phyloP scores from a whole-genome alignment of 2,797 vertebrate species.

The Eurystomus glaucurus region DNA sequence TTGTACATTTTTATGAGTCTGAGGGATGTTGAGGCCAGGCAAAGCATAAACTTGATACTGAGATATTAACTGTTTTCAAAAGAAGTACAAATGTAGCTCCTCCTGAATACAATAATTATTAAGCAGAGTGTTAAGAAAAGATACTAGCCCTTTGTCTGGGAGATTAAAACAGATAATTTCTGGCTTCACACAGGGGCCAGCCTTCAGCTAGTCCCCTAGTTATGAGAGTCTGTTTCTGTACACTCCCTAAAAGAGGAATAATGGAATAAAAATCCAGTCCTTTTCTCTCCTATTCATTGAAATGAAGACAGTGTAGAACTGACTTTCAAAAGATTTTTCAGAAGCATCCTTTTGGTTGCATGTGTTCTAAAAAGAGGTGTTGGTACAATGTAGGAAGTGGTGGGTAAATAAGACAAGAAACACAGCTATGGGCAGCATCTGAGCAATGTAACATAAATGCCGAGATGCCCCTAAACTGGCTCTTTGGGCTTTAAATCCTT shows the following conservation, averaged over 20 bases:
- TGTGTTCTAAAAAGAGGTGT: background rate
- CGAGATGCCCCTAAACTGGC: background rate
- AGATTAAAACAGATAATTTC: background rate
- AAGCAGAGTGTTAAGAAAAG: background rate
- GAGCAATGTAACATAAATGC: background rate
- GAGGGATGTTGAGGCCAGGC: background rate
- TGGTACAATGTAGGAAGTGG: fast-evolving
- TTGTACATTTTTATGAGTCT: background rate
- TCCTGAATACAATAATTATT: background rate
- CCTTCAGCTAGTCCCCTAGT: background rate
- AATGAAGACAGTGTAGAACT: background rate
- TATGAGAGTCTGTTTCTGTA: background rate
- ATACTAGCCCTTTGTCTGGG: background rate
- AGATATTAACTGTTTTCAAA: background rate
- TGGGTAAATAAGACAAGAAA: background rate
- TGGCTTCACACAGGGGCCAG: background rate
- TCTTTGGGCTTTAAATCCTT: background rate
- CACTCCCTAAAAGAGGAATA: background rate
- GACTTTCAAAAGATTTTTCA: background rate
- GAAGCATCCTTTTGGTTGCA: background rate
- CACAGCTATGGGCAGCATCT: background rate
- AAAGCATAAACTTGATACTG: background rate
- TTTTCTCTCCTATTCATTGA: background rate
- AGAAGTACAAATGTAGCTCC: background rate
- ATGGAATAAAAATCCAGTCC: background rate